Conservation (phyloP, 23 tunicate species). For the Botrylloides violaceus region DNA sequence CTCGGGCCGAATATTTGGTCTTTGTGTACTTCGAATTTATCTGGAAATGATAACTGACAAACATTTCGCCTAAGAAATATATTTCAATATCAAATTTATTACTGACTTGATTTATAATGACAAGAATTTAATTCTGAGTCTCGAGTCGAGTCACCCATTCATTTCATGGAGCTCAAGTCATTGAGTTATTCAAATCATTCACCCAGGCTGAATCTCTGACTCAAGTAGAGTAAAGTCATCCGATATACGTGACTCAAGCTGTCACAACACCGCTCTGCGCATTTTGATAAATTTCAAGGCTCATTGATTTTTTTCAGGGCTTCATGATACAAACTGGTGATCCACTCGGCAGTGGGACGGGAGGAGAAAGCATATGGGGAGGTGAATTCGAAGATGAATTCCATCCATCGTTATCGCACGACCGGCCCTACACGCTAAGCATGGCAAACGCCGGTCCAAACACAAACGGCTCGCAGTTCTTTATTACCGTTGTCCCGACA, state of each 20-base stretch:
- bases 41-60: too few species aligned
- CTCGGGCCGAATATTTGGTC: too few species aligned
- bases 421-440: slow-evolving; percentile 73
- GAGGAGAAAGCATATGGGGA: slow-evolving; percentile 98
- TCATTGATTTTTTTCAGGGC: slow-evolving; percentile 16
- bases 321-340: slow-evolving; percentile 97
- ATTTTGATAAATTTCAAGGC: not conserved
- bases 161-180: too few species aligned
- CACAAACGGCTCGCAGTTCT: slow-evolving; percentile 97
- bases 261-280: not conserved
- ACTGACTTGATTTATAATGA: too few species aligned
- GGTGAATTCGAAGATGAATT: slow-evolving; percentile 98
- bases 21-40: too few species aligned
- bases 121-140: too few species aligned
- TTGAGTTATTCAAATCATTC: too few species aligned
- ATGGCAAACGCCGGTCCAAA: slow-evolving; percentile 99
- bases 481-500: slow-evolving; percentile 89
- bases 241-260: not conserved
- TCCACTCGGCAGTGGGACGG: slow-evolving; percentile 94
- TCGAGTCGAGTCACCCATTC: too few species aligned
- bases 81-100: too few species aligned
- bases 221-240: too few species aligned
- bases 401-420: slow-evolving; percentile 76
- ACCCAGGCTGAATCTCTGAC: too few species aligned
- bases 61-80: too few species aligned